Evolutionary conservation across 2,888 invertebrate species (phyloP), one percentile per base, ranked within the genome.

Genomic region (Ennomos quercinarius): DNA sequence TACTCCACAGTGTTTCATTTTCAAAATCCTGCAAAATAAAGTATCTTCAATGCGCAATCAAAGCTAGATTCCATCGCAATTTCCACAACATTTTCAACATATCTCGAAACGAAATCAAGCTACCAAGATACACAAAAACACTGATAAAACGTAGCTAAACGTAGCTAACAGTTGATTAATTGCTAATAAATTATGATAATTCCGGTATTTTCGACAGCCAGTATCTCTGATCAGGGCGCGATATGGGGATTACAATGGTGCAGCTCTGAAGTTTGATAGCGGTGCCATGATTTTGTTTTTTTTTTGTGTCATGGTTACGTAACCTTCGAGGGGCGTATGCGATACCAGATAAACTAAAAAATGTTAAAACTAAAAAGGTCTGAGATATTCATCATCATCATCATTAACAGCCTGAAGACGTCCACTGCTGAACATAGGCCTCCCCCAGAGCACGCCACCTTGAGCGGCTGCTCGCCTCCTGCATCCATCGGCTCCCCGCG

Each of bases 151-250:
- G 51, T 35, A 50, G 63, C 60, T 47, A 45, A 58, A 60, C 51
- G 17, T 17, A 61, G n/a, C 53, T 66, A 69, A 73, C 74, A 46
- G 47, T 78, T 80, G 75, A 78, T 80, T 80, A 78, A 80, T 78
- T 77, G 68, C 67, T 76, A 76, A 80, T 80, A 74, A 72, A 79
- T 80, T 73, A 80, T 72, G 81, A 80, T 80, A 74, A 53, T 8
- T 57, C 78, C 73, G 81, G 80, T 80, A 74, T 52, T 8, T 57
- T 34, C 69, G 80, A 74, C 80, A 77, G 70, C 53, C 11, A 55
- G 50, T 77, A 79, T 76, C 78, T 42, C 45, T 49, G 56, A 59
- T 59, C 27, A 27, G 43, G 50, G 57, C 40, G 36, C 17, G 71
- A 77, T 76, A 74, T 63, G 36, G 42, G 67, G 74, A 69, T 76